Conservation (phyloP, 2,797 vertebrate species). For the Melanitta fusca region DNA sequence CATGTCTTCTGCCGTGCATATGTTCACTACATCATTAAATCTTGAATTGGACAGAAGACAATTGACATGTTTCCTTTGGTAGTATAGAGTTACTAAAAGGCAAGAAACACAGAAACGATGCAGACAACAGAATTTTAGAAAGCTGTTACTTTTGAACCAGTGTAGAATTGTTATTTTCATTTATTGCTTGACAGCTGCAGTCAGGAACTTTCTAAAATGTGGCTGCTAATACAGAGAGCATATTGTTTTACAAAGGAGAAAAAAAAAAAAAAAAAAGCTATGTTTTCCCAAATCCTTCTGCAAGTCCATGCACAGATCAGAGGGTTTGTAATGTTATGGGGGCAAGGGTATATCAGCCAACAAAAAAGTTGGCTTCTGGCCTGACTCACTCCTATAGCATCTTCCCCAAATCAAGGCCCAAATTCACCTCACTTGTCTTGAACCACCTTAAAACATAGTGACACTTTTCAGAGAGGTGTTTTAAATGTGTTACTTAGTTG, state of each 20-base stretch:
- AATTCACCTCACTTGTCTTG: background rate
- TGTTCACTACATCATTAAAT: constrained; percentile 44
- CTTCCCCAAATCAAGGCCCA: background rate
- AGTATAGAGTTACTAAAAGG: constrained; percentile 34
- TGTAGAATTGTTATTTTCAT: background rate
- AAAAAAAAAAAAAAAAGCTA: background rate
- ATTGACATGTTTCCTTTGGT: constrained; percentile 29
- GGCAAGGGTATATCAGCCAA: background rate
- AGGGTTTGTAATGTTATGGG: background rate
- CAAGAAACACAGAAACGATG: background rate
- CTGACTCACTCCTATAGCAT: background rate
- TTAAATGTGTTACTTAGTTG: background rate
- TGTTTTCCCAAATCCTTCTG: background rate
- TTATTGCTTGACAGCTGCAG: constrained; percentile 42
- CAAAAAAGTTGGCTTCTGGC: background rate
- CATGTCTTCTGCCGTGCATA: constrained; percentile 11
- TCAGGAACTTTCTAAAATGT: background rate
- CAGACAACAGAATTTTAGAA: constrained; percentile 28
- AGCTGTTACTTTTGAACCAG: constrained; percentile 23
- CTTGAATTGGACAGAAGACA: constrained; percentile 15
- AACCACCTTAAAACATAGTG: background rate
- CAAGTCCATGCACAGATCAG: background rate
- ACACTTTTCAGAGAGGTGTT: background rate
- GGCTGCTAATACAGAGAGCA: background rate
- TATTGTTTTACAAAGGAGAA: background rate